Evolutionary conservation across 2,888 invertebrate species (phyloP), one percentile per base, ranked within the genome.

Genomic region (Ecdyonurus torrentis): DNA sequence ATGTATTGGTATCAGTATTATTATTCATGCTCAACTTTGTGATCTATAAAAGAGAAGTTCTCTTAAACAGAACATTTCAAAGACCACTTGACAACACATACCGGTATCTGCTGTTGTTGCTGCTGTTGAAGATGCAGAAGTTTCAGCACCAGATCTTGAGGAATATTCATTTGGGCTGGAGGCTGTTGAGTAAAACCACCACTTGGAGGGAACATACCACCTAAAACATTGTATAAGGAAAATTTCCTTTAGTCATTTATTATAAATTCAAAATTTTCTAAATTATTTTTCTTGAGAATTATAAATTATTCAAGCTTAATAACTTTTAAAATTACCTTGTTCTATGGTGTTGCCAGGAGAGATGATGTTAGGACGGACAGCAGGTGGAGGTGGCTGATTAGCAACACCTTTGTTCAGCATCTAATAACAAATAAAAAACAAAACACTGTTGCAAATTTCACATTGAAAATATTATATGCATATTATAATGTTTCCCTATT

Each of bases 121-220:
- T 59, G 74, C 68, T 75, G 76, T 66, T 80, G 80, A 61, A 78
- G 76, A 67, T 81, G 79, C 66, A 81, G 75, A 55, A 80, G 71
- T 68, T 80, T 80, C 71, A 79, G 72, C 2, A 74, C 72, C 59
- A 77, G 67, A 65, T 77, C 77, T 66, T 72, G 72, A 58, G 72
- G 69, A 62, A 73, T 67, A 15, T 37, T 37, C 37, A 37, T 37
- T 15, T 37, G 37, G 7, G 55, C 55, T 10, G 55, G 15, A 5
- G 22, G 5, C 55, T 55, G 55, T n/a, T 55, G 55, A n/a, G n/a
- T n/a, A n/a, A n/a, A n/a, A n/a, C n/a, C n/a, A n/a, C n/a, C n/a
- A n/a, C n/a, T n/a, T n/a, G n/a, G n/a, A n/a, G n/a, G n/a, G n/a
- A 37, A 37, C 37, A 37, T 37, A 37, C 37, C 37, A 15, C 37